These are phyloP conservation scores for Gobius niger DNA, from an alignment of 2,113 vertebrate species.

Conservation along the genomic window DNA sequence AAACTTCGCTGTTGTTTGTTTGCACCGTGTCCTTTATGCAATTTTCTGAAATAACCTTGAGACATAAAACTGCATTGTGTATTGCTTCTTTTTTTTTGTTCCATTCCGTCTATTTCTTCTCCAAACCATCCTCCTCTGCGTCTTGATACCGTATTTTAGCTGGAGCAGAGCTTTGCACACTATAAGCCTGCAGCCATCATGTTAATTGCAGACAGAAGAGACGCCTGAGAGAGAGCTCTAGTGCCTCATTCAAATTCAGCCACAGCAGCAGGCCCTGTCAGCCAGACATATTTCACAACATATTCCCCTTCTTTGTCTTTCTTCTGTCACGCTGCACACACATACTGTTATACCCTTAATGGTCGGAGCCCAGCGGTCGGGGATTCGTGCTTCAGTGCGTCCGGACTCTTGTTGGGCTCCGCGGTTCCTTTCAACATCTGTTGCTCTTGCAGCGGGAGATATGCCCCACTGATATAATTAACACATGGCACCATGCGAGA, in stretches of 20 bases:
- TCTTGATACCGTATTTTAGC: conserved; percentile 11
- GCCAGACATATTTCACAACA: conserved; percentile 6
- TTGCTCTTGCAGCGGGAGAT: conserved; percentile 21
- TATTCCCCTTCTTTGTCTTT: conserved; percentile 11
- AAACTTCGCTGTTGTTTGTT: background rate
- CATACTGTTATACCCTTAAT: background rate
- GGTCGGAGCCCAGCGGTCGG: background rate
- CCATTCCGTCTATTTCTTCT: too few relatives aligned
- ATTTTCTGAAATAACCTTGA: background rate
- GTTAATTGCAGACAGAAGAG: conserved; percentile 24
- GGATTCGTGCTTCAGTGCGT: conserved; percentile 19
- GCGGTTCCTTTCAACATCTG: conserved; percentile 31
- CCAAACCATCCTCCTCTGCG: background rate
- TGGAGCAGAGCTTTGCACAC: conserved; percentile 3
- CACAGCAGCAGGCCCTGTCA: conserved; percentile 17
- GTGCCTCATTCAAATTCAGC: conserved; percentile 44
- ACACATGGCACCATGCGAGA: conserved; percentile 15
- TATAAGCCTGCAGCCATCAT: conserved; percentile 22
- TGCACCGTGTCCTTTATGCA: background rate
- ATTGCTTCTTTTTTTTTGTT: background rate
- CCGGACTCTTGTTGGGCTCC: conserved; percentile 12
- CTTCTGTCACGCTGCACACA: conserved; percentile 5
- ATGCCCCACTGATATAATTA: conserved; percentile 36
- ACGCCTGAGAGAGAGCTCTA: conserved; percentile 24
- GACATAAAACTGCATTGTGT: background rate